Evolutionary conservation across 2,888 invertebrate genomes (phyloP), one percentile per base, ranked within the genome.

Genomic region (Volucella bombylans): DNA sequence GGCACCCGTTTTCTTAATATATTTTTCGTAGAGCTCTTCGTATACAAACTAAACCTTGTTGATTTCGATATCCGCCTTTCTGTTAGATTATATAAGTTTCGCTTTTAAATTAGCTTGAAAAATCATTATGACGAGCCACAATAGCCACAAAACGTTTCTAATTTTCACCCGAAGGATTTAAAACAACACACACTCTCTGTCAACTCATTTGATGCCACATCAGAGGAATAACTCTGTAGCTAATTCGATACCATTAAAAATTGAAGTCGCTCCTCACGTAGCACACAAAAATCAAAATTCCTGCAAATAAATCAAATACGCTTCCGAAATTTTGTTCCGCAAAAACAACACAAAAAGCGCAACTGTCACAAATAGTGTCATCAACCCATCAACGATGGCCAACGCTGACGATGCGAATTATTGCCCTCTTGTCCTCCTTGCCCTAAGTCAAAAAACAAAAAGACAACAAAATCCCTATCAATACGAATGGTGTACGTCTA

Each of bases 301-400:
- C 23, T 52, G 18, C 45, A 64, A 67, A 57, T 57, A 64, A 71
- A 59, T 64, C 64, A 72, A 72, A 57, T 57, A 18, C 55, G 18
- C 55, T 52, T 31, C 49, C 57, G 14, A 18, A 39, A 68, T n/a
- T 59, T 57, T 2, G 38, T 61, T 61, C 31, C 12, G 15, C 43
- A 59, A 59, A 76, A 52, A 12, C 12, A 31, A 31, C 23, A 49
- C 38, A 50, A 73, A 62, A 39, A 6, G 65, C 41, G 8, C 23
- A 71, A 59, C 59, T 71, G 61, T 59, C 74, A 59, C 55, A 49
- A 31, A 31, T 31, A 39, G 45, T 61, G 77, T 64, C 71, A 78
- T 57, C 64, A 65, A 78, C 62, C 64, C 72, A 71, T 72, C 65
- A 72, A 14, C 61, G 61, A 18, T 54, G 41, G 67, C 55, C 55